Evolutionary conservation across 1,140 invertebrate species (phyloP).

Genomic region (Octopus bimaculoides): DNA sequence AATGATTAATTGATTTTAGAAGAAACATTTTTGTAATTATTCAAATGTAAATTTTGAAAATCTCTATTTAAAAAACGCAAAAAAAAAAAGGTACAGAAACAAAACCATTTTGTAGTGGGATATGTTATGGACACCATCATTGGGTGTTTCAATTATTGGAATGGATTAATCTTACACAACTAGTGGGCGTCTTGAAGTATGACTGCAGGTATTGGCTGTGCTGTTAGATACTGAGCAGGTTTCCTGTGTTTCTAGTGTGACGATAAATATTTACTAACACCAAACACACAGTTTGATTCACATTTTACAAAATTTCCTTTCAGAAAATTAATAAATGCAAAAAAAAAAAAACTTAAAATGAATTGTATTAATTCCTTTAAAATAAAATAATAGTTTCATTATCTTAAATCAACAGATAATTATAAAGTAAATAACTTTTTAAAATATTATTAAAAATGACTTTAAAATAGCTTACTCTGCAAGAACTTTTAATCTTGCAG

Average conservation of each 20-base stretch:
- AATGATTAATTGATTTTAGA: constrained; percentile 7
- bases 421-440: too few relatives aligned
- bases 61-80: not conserved
- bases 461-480: too few relatives aligned
- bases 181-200: not conserved
- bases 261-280: not conserved
- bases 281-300: too few relatives aligned
- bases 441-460: too few relatives aligned
- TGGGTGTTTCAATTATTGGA: too few relatives aligned
- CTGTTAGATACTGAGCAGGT: constrained; percentile 2
- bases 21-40: constrained; percentile 7
- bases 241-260: not conserved
- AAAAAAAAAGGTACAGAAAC: not conserved
- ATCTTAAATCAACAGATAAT: too few relatives aligned
- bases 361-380: not conserved
- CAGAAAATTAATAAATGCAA: not conserved
- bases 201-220: not conserved
- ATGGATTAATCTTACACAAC: too few relatives aligned
- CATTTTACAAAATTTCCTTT: too few relatives aligned
- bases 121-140: too few relatives aligned
- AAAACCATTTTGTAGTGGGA: too few relatives aligned
- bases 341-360: not conserved
- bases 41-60: not conserved
- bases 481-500: too few relatives aligned
- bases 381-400: too few relatives aligned